Evolutionary conservation across 2,113 vertebrate species (phyloP).

Genomic region (Anguilla rostrata): DNA sequence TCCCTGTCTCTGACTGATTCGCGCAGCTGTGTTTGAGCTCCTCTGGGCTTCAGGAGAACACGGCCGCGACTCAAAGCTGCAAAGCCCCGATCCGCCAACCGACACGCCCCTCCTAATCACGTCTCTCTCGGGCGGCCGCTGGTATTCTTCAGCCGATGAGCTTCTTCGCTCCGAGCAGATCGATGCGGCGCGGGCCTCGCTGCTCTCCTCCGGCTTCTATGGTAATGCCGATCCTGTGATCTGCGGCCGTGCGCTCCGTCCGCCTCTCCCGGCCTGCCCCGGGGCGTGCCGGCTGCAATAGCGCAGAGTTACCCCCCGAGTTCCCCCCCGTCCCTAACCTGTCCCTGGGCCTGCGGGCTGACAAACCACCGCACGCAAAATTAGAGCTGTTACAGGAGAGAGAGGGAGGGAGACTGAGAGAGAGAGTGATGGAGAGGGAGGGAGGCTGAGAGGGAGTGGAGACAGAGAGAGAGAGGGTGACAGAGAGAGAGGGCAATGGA

Average conservation of each 20-base stretch:
- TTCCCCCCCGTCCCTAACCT: not conserved
- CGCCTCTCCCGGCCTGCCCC: not conserved
- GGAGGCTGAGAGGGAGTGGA: too few relatives aligned
- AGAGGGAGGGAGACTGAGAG: too few relatives aligned
- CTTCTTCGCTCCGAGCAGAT: not conserved
- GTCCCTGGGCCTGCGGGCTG: not conserved
- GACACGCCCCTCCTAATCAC: not conserved
- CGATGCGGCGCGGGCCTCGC: not conserved
- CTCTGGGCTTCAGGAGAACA: too few relatives aligned
- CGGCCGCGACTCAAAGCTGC: not conserved
- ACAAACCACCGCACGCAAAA: not conserved
- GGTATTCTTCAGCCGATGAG: not conserved
- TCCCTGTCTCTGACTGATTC: not conserved
- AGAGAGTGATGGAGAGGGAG: too few relatives aligned
- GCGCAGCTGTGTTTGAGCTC: not conserved
- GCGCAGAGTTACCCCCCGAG: not conserved
- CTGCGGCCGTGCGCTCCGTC: not conserved
- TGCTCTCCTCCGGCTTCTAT: not conserved
- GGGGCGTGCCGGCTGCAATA: not conserved
- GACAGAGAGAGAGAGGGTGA: too few relatives aligned
- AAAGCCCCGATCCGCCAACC: not conserved
- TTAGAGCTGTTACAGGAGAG: too few relatives aligned
- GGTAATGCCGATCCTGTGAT: not conserved
- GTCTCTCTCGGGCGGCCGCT: not conserved
- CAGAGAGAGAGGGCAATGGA: too few relatives aligned